Evolutionary conservation across 2,888 invertebrate species (phyloP), one percentile per base, ranked within the genome.

Genomic region (Acronicta alni): DNA sequence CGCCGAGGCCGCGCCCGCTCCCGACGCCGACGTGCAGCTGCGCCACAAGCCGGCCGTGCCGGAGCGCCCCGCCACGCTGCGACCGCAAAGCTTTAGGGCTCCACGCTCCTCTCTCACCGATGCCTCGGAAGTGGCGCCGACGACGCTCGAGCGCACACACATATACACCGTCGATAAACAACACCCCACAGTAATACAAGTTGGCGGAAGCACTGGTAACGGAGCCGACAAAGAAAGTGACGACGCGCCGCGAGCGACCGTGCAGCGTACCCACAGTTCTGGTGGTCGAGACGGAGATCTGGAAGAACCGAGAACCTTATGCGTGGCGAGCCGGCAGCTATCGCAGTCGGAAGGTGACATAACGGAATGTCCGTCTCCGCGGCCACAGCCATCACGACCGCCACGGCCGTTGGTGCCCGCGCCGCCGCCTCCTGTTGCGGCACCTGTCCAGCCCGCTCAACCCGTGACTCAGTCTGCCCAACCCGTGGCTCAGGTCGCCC

Each of bases 1-100:
- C 15, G 42, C 15, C 16, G 43, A 14, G 17, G 37, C 57, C 35
- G 83, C 60, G 8, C 23, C 63, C 35, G 83, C 60, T 7, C 23
- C 63, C 10, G 85, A 83, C 15, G 83, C 82, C 20, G 89, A 87
- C 44, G 95, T 96, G 43, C 95, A 94, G 81, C 84, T 96, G 69
- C 94, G 96, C 23, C 92, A 95, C 83, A 98, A 98, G 88, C 98
- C 98, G 7, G 97, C 96, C 49, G 96, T 98, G 72, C 98, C 98
- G 48, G 97, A 97, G 86, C 95, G 98, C 56, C 97, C 97, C 47
- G 96, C 96, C 39, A 95, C 96, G 44, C 91, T 97, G 59, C 94
- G 95, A 17, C 95, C 95, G 72, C 95, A 95, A 56, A 94, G 92
- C 84, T 95, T 94, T 84, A 89, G 95, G 62, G 92, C 86, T 55